These are phyloP conservation scores for Cataglyphis livida DNA, from an alignment of 2,888 invertebrate genomes.

Conservation along the genomic window DNA sequence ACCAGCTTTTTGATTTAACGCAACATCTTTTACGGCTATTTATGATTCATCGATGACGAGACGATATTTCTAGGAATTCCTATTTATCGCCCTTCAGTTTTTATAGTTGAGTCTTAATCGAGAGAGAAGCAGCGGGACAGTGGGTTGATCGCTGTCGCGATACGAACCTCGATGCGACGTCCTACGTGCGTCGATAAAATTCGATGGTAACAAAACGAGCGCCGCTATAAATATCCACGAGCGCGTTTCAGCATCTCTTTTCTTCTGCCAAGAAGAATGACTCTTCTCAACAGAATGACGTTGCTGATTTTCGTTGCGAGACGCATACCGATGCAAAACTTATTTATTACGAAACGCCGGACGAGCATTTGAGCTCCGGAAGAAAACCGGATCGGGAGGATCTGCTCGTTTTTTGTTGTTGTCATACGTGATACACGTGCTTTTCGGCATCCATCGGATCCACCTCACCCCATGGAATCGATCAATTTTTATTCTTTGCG, in stretches of 20 bases:
- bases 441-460: slow-evolving; percentile 65
- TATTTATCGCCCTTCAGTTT: slow-evolving; percentile 20
- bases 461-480: slow-evolving; percentile 46
- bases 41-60: slow-evolving; percentile 74
- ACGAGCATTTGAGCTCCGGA: slow-evolving; percentile 39
- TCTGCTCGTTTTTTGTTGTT: slow-evolving; percentile 29
- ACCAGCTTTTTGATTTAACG: slow-evolving; percentile 69
- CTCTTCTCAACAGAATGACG: slow-evolving; percentile 3
- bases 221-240: slow-evolving; percentile 45
- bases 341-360: slow-evolving; percentile 33
- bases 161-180: slow-evolving; percentile 4
- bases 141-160: slow-evolving; percentile 8
- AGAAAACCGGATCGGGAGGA: slow-evolving; percentile 30
- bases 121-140: neutral
- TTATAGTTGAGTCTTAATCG: slow-evolving; percentile 20
- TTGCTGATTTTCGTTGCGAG: slow-evolving; percentile 6
- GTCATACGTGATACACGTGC: slow-evolving; percentile 48
- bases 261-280: slow-evolving; percentile 1
- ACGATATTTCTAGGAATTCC: slow-evolving; percentile 45
- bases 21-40: slow-evolving; percentile 74
- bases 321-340: slow-evolving; percentile 8
- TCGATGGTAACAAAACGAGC: slow-evolving; percentile 17
- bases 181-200: slow-evolving; percentile 26
- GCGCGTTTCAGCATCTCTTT: slow-evolving; percentile 36
- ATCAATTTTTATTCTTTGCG: slow-evolving; percentile 75